Base-by-base conservation (phyloP, 2,888 invertebrate genomes). In the Globia sparganii region DNA sequence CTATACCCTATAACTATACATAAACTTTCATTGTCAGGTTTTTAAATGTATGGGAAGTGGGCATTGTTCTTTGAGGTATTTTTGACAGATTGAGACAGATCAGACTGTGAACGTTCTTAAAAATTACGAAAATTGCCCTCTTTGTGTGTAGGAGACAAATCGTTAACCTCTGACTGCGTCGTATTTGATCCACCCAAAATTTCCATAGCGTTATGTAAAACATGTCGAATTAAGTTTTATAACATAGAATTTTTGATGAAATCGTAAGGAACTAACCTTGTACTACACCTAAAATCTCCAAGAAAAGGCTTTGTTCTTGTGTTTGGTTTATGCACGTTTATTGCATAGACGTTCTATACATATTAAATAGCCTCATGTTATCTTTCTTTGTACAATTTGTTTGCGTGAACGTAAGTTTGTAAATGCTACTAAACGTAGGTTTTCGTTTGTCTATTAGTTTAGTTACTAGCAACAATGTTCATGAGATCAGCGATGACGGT, bases 401-500 rank as follows among this genome's bases (percentile, higher is more conserved):
- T 64, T 80, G 56, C 79, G 66, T 81, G 71, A 69, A 65, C 64
- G 78, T 75, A 75, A 64, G 66, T 70, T 83, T 59, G 72, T 76
- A 77, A 80, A 74, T 82, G 75, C 83, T 77, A 69, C 81, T 75
- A 75, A 71, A 82, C 21, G 65, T 83, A 87, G 75, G 71, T 80
- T 72, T 64, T 53, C 15, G 68, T 74, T 80, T 71, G 71, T 81
- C 71, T 83, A 73, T 80, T 81, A 76, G 65, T 80, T 62, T 77
- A 77, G 72, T 80, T 79, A 81, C 79, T 86, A 85, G 84, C 90
- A 84, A 86, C n/a, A 87, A 91, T 91, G 87, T 85, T 88, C 89
- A 91, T 94, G 93, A 94, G 92, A 94, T 94, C 94, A 94, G 91
- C 91, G 88, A 91, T 94, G 94, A 93, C 93, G 93, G 81, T 78